Evolutionary conservation across 2,888 invertebrate species (phyloP).

Genomic region (Tinea semifulvella): DNA sequence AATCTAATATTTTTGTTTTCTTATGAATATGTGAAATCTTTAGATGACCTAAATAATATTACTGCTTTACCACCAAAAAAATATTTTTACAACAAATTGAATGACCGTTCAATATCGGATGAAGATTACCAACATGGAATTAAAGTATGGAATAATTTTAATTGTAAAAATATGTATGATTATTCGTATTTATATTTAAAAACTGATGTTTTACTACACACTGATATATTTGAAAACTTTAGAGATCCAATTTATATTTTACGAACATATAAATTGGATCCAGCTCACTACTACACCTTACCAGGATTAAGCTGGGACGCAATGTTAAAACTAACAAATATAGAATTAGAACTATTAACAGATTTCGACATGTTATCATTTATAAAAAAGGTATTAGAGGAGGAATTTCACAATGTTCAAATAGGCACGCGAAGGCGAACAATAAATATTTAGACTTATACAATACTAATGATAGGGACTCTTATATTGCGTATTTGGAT

Average conservation of each 20-base stretch:
- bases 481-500: constrained; percentile 29
- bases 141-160: constrained; percentile 25
- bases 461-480: constrained; percentile 19
- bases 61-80: too few relatives aligned
- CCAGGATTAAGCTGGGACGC: constrained; percentile 23
- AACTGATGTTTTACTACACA: constrained; percentile 27
- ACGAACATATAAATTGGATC: constrained; percentile 23
- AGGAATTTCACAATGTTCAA: constrained; percentile 22
- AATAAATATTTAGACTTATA: constrained; percentile 26
- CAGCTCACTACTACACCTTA: constrained; percentile 17
- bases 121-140: constrained; percentile 21
- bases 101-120: too few relatives aligned
- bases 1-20: too few relatives aligned
- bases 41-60: too few relatives aligned
- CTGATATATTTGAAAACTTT: constrained; percentile 32
- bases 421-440: constrained; percentile 27
- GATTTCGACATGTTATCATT: constrained; percentile 22
- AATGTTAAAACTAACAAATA: constrained; percentile 21
- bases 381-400: constrained; percentile 21
- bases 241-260: too few relatives aligned
- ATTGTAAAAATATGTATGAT: constrained; percentile 23
- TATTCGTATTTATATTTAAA: constrained; percentile 29
- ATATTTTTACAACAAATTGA: too few relatives aligned
- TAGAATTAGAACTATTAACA: constrained; percentile 21
- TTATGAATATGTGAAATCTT: too few relatives aligned